Conservation (phyloP, 2,113 vertebrate genomes). For the Bubo scandiacus region DNA sequence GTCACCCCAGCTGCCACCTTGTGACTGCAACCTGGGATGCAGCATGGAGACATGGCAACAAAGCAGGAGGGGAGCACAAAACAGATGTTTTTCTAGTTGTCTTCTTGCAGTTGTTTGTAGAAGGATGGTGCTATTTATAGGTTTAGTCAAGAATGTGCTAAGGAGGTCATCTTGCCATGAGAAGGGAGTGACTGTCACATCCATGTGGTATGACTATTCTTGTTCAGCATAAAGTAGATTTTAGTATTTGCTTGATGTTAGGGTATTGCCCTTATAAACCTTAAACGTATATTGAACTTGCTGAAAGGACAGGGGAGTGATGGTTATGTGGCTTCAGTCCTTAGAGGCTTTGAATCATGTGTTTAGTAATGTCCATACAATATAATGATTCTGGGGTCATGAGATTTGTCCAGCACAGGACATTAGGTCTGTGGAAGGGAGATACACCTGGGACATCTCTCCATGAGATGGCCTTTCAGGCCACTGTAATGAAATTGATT, state of each 20-base stretch:
- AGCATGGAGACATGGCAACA: neutral
- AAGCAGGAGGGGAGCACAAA: neutral
- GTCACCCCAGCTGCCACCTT: neutral
- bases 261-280: neutral
- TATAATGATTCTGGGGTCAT: neutral
- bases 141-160: neutral
- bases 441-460: neutral
- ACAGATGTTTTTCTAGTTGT: neutral
- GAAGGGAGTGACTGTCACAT: neutral
- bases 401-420: neutral
- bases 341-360: neutral
- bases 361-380: neutral
- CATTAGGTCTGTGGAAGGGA: neutral
- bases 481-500: neutral
- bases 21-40: neutral
- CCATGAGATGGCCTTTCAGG: neutral
- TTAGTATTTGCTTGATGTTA: neutral
- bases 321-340: neutral
- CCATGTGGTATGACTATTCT: neutral
- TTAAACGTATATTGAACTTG: neutral
- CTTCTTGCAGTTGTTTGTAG: neutral
- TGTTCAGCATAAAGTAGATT: neutral
- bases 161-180: neutral
- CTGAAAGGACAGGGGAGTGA: neutral
- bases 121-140: neutral